Percentiles rank a stretch among this genome's conserved stretches.
These are phyloP conservation scores for Thamnophis sirtalis DNA, from an alignment of 2,113 vertebrate species.

Conservation along the genomic window DNA sequence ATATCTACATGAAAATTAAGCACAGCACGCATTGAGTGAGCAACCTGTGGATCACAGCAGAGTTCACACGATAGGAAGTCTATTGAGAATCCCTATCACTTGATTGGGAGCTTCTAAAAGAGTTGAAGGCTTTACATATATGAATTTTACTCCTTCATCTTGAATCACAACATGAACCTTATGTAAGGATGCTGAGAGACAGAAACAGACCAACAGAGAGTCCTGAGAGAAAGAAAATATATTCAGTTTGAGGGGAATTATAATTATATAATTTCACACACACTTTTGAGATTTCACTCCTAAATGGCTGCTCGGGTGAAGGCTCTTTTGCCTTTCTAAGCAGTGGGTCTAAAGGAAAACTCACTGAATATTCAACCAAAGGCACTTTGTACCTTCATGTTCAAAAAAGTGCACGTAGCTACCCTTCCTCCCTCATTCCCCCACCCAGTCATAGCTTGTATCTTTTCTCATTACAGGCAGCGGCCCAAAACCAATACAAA, in stretches of 20 bases:
- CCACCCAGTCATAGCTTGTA: conserved; percentile 38
- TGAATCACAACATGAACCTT: conserved; percentile 10
- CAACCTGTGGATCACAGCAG: neutral
- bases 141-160: neutral
- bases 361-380: conserved; percentile 73
- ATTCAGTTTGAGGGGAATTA: neutral
- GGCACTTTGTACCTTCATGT: conserved; percentile 68
- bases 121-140: neutral
- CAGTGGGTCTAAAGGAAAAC: conserved; percentile 60
- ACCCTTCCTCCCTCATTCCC: conserved; percentile 30
- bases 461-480: conserved; percentile 72
- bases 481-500: conserved; percentile 73
- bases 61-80: too few relatives aligned
- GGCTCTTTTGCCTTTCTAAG: conserved; percentile 64
- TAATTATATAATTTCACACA: conserved; percentile 15
- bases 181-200: neutral
- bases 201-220: neutral
- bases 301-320: conserved; percentile 41
- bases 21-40: too few relatives aligned
- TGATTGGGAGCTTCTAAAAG: neutral
- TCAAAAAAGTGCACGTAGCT: conserved; percentile 65
- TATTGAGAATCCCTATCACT: neutral
- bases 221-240: neutral
- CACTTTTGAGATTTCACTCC: conserved; percentile 11
- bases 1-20: neutral